These are phyloP conservation scores for Anastrepha obliqua DNA, from an alignment of 1,140 invertebrate genomes.

Conservation along the genomic window DNA sequence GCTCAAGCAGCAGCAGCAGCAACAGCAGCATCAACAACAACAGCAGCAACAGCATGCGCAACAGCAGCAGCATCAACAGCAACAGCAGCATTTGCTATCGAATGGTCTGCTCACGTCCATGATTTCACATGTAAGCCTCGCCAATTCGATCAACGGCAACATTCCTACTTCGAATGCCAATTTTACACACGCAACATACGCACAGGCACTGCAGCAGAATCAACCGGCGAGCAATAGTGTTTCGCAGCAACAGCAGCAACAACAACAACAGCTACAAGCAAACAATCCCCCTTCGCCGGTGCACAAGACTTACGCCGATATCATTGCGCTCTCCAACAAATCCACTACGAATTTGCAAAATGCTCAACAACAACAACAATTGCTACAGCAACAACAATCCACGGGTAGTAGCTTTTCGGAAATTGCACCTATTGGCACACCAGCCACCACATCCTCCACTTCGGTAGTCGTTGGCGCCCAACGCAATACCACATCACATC, in stretches of 20 bases:
- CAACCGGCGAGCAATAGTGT: conserved; percentile 28
- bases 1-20: conserved; percentile 76
- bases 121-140: conserved; percentile 47
- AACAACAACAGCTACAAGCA: conserved; percentile 48
- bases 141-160: not conserved
- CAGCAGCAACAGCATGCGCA: conserved; percentile 66
- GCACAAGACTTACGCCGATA: conserved; percentile 54
- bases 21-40: conserved; percentile 73
- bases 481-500: conserved; percentile 14
- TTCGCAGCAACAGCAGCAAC: conserved; percentile 52
- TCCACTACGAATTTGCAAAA: not conserved
- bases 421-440: conserved; percentile 22
- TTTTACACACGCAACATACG: conserved; percentile 42
- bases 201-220: conserved; percentile 51
- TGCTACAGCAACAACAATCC: conserved; percentile 29
- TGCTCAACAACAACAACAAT: conserved; percentile 49
- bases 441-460: not conserved
- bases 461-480: conserved; percentile 6
- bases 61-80: conserved; percentile 54
- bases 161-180: not conserved
- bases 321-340: conserved; percentile 27
- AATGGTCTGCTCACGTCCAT: conserved; percentile 58
- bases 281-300: not conserved
- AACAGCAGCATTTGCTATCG: conserved; percentile 56
- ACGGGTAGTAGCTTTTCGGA: not conserved